Conservation (phyloP, 2,113 vertebrate species). For the Tringa solitaria region DNA sequence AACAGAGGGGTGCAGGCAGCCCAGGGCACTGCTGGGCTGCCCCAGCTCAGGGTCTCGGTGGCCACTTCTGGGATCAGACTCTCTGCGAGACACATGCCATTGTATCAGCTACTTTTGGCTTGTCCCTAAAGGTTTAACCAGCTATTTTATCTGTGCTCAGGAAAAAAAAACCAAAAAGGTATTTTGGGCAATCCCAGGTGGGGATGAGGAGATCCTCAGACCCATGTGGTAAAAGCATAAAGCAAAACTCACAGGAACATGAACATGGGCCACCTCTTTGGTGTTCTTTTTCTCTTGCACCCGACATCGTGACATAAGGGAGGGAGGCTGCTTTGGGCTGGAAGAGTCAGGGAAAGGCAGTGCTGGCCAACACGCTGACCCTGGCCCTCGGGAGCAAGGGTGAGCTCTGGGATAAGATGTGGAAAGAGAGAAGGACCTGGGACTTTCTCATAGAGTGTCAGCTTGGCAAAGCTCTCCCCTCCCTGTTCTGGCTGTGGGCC, state of each 20-base stretch:
- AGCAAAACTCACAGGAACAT: neutral
- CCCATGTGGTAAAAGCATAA: neutral
- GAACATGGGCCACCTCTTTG: neutral
- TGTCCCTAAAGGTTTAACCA: neutral
- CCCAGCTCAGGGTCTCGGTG: neutral
- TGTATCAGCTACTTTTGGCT: neutral
- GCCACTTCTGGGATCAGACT: neutral
- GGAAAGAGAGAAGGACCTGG: neutral
- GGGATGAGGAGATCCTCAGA: neutral
- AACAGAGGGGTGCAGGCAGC: neutral
- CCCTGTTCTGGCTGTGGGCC: neutral
- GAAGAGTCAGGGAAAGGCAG: neutral
- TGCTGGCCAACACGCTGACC: neutral
- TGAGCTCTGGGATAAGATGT: rapidly evolving
- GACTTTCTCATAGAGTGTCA: neutral
- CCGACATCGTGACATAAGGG: rapidly evolving
- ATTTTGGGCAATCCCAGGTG: neutral
- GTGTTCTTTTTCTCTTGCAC: neutral
- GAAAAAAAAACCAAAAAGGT: neutral
- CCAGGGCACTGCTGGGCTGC: neutral
- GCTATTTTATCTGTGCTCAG: neutral
- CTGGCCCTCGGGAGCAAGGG: neutral
- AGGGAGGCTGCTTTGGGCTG: neutral
- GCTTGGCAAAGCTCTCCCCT: neutral
- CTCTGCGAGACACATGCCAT: neutral